A percentile compares a stretch with the other conserved stretches of the same genome.
phyloP scores from a whole-genome alignment of 2,888 invertebrate species.

The Sesia apiformis region DNA sequence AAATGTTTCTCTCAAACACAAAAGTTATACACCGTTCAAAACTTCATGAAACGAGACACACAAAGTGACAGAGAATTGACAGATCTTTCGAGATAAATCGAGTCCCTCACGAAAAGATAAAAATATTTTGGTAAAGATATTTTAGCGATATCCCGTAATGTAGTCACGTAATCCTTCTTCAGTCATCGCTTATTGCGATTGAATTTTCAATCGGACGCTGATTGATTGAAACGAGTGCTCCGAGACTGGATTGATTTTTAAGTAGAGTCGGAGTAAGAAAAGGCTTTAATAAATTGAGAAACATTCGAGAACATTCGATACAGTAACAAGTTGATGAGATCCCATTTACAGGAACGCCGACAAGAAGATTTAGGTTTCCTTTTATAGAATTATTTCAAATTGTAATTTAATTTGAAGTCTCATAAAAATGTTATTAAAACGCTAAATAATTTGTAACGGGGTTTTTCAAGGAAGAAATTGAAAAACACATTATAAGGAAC shows the following conservation, averaged over 20 bases:
- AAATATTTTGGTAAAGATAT: constrained; percentile 16
- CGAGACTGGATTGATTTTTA: constrained; percentile 55
- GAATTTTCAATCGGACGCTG: constrained; percentile 64
- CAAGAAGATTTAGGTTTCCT: constrained; percentile 28
- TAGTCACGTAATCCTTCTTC: constrained; percentile 61
- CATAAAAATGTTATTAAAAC: too few relatives aligned
- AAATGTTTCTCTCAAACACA: neutral
- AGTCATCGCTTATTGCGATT: constrained; percentile 58
- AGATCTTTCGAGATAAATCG: neutral
- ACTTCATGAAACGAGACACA: neutral
- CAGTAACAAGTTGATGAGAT: constrained; percentile 49
- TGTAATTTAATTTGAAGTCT: too few relatives aligned
- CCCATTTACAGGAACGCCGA: constrained; percentile 44
- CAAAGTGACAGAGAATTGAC: neutral
- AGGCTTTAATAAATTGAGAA: constrained; percentile 55
- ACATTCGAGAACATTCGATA: constrained; percentile 49
- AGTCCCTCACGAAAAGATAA: constrained; percentile 9
- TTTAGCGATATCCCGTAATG: constrained; percentile 40
- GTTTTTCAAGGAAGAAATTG: too few relatives aligned
- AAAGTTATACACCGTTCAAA: neutral
- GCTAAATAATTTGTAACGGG: too few relatives aligned
- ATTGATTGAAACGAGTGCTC: constrained; percentile 62
- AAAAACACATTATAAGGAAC: too few relatives aligned
- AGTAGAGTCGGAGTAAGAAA: constrained; percentile 53
- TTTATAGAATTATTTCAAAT: too few relatives aligned